These are phyloP conservation scores for Acanthosepion esculentum DNA, from an alignment of 2,888 invertebrate genomes.

Conservation along the genomic window DNA sequence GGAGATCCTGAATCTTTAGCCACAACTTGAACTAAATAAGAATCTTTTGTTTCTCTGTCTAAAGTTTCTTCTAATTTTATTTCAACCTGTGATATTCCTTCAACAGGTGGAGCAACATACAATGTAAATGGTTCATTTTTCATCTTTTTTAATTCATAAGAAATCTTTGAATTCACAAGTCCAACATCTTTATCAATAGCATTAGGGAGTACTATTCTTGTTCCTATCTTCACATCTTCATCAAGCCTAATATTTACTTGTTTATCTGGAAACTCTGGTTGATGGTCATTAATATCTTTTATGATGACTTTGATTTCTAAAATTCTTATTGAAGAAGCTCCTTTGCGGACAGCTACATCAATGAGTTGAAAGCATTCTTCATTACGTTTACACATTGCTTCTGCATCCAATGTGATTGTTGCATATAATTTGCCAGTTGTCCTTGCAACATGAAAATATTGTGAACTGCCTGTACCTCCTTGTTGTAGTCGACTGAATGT, in stretches of 20 bases:
- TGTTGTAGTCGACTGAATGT: not conserved
- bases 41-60: not conserved
- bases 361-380: not conserved
- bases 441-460: not conserved
- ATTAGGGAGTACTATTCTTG: not conserved
- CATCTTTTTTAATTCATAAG: not conserved
- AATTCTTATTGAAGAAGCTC: not conserved
- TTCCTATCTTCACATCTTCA: not conserved
- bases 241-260: not conserved
- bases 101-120: not conserved
- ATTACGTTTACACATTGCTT: not conserved
- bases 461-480: not conserved
- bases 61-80: not conserved
- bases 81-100: not conserved
- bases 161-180: not conserved
- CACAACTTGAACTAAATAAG: not conserved
- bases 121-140: slow-evolving; percentile 20
- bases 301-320: not conserved
- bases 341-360: not conserved
- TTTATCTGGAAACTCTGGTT: not conserved
- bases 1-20: not conserved
- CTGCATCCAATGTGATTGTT: not conserved
- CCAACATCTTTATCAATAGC: not conserved
- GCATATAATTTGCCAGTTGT: not conserved
- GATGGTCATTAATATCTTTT: not conserved